A percentile compares a stretch with the other conserved stretches of the same genome.
These are phyloP conservation scores for Portunus trituberculatus DNA, from an alignment of 1,140 invertebrate species.

Conservation along the genomic window DNA sequence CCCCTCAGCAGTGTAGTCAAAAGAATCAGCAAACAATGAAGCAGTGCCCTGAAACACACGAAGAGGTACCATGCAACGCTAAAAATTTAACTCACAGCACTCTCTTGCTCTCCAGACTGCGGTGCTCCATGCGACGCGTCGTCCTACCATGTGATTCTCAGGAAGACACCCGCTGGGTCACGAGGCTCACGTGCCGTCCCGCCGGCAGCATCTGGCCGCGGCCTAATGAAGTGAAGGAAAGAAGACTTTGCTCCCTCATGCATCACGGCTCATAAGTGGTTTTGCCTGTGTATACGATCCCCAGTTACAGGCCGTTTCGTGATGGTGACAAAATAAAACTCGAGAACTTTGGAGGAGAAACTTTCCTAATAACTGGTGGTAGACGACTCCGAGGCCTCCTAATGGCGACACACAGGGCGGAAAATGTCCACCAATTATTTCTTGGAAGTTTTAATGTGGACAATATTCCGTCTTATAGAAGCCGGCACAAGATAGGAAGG, in stretches of 20 bases:
- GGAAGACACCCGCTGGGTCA: too few species aligned
- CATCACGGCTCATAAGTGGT: background rate
- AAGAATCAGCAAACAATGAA: too few species aligned
- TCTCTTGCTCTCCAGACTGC: too few species aligned
- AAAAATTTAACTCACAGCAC: too few species aligned
- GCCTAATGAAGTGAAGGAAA: background rate
- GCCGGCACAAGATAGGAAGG: background rate
- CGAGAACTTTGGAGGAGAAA: background rate
- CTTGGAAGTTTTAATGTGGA: background rate
- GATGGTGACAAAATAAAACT: conserved; percentile 23
- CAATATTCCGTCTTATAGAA: conserved; percentile 13
- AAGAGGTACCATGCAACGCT: too few species aligned
- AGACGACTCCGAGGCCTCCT: background rate
- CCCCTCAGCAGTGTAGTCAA: too few species aligned
- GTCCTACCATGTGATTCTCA: too few species aligned
- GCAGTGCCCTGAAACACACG: too few species aligned
- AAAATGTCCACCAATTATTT: conserved; percentile 13
- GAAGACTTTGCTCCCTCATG: background rate
- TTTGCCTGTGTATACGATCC: background rate
- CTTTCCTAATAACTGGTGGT: conserved; percentile 22
- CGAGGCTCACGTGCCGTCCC: too few species aligned
- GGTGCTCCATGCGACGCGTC: too few species aligned
- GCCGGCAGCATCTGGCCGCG: background rate
- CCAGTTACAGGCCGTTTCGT: background rate
- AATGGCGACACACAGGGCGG: background rate